Conservation (phyloP, 2,888 invertebrate species). For the Scotopteryx bipunctaria region DNA sequence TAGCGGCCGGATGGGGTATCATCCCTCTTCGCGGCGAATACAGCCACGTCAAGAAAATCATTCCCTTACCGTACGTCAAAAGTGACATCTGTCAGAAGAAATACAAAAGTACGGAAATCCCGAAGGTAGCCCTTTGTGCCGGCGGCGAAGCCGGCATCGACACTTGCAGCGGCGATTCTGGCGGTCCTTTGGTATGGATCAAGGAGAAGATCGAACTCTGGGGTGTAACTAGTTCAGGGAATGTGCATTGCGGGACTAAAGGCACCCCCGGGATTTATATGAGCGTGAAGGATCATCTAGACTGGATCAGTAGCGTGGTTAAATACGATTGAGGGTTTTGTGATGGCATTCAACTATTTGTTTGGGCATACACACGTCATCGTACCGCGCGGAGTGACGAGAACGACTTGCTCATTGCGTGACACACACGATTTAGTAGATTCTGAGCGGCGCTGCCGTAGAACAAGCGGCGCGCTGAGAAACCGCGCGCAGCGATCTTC, state of each 20-base stretch:
- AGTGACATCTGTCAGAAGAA: constrained; percentile 40
- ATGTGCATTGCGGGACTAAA: constrained; percentile 49
- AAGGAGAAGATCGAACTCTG: constrained; percentile 47
- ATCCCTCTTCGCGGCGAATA: constrained; percentile 40
- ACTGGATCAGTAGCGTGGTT: constrained; percentile 50
- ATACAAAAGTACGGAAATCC: constrained; percentile 41
- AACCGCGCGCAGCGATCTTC: no score
- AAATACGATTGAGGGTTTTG: background rate
- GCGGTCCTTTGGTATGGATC: constrained; percentile 55
- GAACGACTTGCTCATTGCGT: no score
- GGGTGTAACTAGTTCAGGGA: constrained; percentile 59
- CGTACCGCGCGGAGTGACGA: no score
- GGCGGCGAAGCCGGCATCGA: constrained; percentile 56
- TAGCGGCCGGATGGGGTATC: constrained; percentile 59
- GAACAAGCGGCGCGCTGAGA: no score
- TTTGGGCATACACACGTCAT: no score
- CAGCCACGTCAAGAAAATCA: constrained; percentile 54
- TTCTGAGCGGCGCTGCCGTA: no score
- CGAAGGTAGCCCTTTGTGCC: constrained; percentile 55
- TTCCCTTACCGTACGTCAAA: constrained; percentile 51
- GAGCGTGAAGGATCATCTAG: constrained; percentile 50
- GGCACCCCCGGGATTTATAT: constrained; percentile 60
- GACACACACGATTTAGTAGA: no score
- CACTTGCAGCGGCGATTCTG: constrained; percentile 63
- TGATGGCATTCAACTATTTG: background rate